Percentiles rank a stretch among this genome's conserved stretches.
Conservation (phyloP, 2,113 vertebrate species). For the Zosterops lateralis region DNA sequence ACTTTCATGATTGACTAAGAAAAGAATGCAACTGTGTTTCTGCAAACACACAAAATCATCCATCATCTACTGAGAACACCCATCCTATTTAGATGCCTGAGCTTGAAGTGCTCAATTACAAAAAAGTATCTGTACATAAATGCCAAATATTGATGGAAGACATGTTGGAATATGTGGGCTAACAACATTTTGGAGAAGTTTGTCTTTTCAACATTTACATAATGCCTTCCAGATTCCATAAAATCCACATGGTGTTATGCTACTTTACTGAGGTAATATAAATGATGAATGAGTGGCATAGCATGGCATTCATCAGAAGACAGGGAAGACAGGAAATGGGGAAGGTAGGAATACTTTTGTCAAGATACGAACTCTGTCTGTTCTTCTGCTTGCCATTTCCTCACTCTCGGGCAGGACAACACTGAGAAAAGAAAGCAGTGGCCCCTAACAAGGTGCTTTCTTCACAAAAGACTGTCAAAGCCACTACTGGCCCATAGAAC, state of each 20-base stretch:
- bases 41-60: not conserved
- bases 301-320: not conserved
- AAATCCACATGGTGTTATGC: not conserved
- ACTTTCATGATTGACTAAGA: not conserved
- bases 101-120: not conserved
- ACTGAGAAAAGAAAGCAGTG: not conserved
- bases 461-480: not conserved
- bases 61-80: not conserved
- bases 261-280: not conserved
- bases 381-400: not conserved
- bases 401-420: not conserved
- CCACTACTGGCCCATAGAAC: not conserved
- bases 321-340: not conserved
- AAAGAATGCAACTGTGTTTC: not conserved
- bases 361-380: not conserved
- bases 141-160: not conserved
- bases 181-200: not conserved
- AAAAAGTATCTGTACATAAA: not conserved
- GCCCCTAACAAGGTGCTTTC: not conserved
- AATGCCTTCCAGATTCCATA: not conserved
- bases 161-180: not conserved
- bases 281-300: not conserved
- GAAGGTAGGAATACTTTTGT: not conserved
- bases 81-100: not conserved
- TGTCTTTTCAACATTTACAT: not conserved